phyloP scores from a whole-genome alignment of 1,140 invertebrate genomes.

The Zaprionus inermis region DNA sequence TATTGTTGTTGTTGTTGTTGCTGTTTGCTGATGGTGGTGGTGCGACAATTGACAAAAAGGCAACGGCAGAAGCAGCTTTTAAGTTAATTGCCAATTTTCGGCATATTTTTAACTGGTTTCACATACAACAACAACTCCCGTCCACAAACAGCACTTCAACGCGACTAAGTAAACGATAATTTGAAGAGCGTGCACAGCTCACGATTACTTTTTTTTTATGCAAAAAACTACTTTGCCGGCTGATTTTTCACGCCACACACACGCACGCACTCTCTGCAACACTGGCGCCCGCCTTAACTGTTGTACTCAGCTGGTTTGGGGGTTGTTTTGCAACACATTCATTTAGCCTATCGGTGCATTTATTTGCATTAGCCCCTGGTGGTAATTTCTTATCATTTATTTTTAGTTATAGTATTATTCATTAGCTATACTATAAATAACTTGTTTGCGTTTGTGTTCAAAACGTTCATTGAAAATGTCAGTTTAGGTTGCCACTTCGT shows the following conservation, averaged over 20 bases:
- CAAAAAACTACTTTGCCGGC: conserved; percentile 59
- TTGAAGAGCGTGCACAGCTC: conserved; percentile 27
- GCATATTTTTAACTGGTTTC: conserved; percentile 42
- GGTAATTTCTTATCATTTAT: background rate
- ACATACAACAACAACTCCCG: conserved; percentile 8
- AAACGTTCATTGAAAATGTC: background rate
- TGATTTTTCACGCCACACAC: conserved; percentile 49
- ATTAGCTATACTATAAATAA: background rate
- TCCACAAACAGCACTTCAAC: conserved; percentile 11
- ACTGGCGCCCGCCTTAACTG: conserved; percentile 26
- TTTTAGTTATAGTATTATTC: background rate
- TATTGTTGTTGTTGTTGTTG: conserved; percentile 6
- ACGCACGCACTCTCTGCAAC: conserved; percentile 6
- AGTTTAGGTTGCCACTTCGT: background rate
- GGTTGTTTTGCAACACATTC: conserved; percentile 55
- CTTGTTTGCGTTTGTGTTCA: background rate
- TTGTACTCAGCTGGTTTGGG: conserved; percentile 32
- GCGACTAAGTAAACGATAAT: conserved; percentile 23
- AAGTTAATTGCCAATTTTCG: conserved; percentile 42
- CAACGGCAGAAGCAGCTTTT: conserved; percentile 31
- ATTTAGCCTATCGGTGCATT: background rate
- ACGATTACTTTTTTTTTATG: conserved; percentile 60
- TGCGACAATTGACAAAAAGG: conserved; percentile 30
- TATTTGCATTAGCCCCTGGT: background rate
- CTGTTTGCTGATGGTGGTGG: background rate